Conservation (phyloP, 2,113 vertebrate genomes). For the Psephotus haematonotus region DNA sequence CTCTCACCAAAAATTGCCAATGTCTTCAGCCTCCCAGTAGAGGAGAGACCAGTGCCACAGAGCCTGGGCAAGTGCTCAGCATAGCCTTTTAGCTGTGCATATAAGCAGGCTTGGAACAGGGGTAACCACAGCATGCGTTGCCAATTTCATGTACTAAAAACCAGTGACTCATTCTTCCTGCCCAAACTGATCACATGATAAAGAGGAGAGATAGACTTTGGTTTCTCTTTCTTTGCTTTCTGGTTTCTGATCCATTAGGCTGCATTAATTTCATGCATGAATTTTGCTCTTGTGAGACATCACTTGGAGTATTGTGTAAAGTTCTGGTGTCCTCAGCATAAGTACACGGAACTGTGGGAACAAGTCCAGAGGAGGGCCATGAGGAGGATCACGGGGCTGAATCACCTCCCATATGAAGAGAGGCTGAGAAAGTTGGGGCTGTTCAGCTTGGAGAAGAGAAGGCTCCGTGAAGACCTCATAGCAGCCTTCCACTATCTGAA, state of each 20-base stretch:
- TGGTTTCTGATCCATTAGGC: not conserved
- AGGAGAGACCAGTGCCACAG: not conserved
- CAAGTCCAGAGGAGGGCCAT: too few relatives aligned
- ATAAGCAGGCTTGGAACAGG: not conserved
- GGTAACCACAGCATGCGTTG: not conserved
- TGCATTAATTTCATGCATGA: not conserved
- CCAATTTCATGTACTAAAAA: not conserved
- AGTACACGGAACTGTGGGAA: too few relatives aligned
- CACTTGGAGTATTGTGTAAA: too few relatives aligned
- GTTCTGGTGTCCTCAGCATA: too few relatives aligned
- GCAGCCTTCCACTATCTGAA: too few relatives aligned
- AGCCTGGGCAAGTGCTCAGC: not conserved
- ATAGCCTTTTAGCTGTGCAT: not conserved
- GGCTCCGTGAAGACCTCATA: too few relatives aligned
- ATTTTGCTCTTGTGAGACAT: too few relatives aligned
- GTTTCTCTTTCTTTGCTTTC: slow-evolving; percentile 5
- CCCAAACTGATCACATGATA: not conserved
- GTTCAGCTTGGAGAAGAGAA: too few relatives aligned
- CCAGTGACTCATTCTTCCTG: slow-evolving; percentile 29
- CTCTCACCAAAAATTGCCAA: not conserved
- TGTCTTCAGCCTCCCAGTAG: not conserved
- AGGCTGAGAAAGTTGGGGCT: too few relatives aligned
- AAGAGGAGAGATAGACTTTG: not conserved
- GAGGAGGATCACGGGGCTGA: too few relatives aligned
- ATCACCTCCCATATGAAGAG: too few relatives aligned